phyloP scores from a whole-genome alignment of 1,140 invertebrate genomes.

The Brachystomella parvula region DNA sequence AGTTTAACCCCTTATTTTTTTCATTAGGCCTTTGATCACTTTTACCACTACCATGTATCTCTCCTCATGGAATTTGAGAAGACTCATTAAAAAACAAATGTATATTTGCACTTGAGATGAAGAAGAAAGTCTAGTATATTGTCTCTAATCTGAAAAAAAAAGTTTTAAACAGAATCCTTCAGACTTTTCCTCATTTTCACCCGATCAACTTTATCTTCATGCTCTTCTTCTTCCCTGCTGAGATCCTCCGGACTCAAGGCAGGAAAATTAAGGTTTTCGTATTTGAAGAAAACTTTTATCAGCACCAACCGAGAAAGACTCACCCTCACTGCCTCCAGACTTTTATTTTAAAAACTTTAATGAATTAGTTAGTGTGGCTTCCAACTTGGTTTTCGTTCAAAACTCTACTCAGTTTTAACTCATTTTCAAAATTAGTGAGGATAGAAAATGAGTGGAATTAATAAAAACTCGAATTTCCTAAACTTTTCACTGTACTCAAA shows the following conservation, averaged over 20 bases:
- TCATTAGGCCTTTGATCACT: conserved; percentile 3
- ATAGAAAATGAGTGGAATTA: conserved; percentile 1
- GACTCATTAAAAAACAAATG: conserved; percentile 10
- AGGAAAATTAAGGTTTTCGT: too few relatives aligned
- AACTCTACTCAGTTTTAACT: neutral
- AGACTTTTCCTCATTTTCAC: neutral
- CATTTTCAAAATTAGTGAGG: neutral
- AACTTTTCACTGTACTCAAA: neutral
- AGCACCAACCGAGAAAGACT: too few relatives aligned
- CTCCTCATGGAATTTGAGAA: conserved; percentile 8
- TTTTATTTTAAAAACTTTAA: conserved; percentile 13
- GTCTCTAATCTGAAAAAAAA: too few relatives aligned
- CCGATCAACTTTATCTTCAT: neutral
- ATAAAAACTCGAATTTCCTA: neutral
- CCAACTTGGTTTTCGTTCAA: neutral
- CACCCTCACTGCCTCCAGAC: neutral
- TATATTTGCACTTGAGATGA: conserved; percentile 1
- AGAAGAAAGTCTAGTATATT: too few relatives aligned
- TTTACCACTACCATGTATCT: neutral
- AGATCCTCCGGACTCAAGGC: neutral
- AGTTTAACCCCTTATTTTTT: too few relatives aligned
- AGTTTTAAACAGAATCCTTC: too few relatives aligned
- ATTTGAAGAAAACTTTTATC: conserved; percentile 3
- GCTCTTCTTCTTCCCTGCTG: neutral
- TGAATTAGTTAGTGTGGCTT: conserved; percentile 11